Base-by-base conservation (phyloP, 2,797 vertebrate genomes). In the Allobates femoralis region DNA sequence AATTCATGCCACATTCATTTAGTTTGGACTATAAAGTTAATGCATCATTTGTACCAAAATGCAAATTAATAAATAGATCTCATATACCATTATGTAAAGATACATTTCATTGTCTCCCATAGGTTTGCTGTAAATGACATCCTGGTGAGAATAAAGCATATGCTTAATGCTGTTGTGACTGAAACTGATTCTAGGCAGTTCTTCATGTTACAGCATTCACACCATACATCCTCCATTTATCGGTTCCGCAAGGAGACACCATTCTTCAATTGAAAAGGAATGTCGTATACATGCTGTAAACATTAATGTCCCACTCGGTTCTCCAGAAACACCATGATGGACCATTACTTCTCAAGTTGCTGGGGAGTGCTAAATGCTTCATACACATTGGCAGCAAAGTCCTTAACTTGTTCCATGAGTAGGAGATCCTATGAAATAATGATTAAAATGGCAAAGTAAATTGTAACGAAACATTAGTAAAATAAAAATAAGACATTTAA, bases 311-410 rank as follows among this genome's bases (percentile, higher is more conserved):
- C 76, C 75, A 12, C 81, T 87, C 55, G 53, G 30, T 73, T 62
- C 28, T 69, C 37, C 78, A 46, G 81, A 79, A 62, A 80, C 55
- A 62, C 7, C 23, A 26, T n/a, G n/a, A n/a, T 53, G 56, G 32
- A 32, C 66, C 85, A 28, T 90, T 93, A 96, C 87, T 96, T 97
- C 89, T 95, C 95, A 84, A 96, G 91, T 86, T 96, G 96, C 23
- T 95, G 95, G 76, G 95, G 94, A 23, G 94, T 93, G 92, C 98
- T 99, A 91, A 99, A 99, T 50, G 96, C 95, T 92, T 99, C 97
- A 19, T 99, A 99, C 21, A 99, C 97, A 15, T 96, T 99, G 88
- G 98, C 97, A 2, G 98, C 96, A 90, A 99, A 99, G 89, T 99
- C 96, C 91, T 98, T 99, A 88, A 99, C 95, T 93, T 99, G 97